Evolutionary conservation across 2,797 vertebrate genomes (phyloP), one percentile per base, ranked within the genome.

Genomic region (Myotis myotis): DNA sequence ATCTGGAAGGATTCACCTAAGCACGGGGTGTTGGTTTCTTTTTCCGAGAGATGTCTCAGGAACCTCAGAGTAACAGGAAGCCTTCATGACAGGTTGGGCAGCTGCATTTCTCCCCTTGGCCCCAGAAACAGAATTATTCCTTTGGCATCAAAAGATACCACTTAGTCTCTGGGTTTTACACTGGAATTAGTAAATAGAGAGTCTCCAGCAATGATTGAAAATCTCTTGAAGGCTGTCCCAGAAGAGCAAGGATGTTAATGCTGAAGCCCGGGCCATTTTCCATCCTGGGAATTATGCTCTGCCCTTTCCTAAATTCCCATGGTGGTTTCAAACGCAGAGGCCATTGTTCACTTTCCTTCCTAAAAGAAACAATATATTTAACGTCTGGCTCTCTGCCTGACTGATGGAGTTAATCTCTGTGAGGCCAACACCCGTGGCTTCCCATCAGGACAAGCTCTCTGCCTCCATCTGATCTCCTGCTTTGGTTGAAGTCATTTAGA

Each of bases 361-460:
- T 93, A 94, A 95, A 49, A 96, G 76, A 23, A 96, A 92, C 55
- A 81, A 82, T 97, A 96, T 80, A 86, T 97, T 97, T 97, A 97
- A 97, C 96, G 84, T 92, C 94, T 97, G 97, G 97, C 95, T 91
- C 72, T 76, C 28, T 71, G 96, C 92, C 53, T 89, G 88, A 62
- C 55, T 90, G 82, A 95, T 90, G 82, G 87, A 83, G 28, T 62
- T 36, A 30, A 95, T 89, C 55, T 82, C 91, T 85, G 20, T 80
- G 87, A 55, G 93, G 96, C 5, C 62, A 97, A 96, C 78, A 94
- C 94, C 90, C 94, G 8, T 82, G 93, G 91, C 97, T 95, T 97
- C 92, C 93, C 87, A 92, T 95, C 96, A 95, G 85, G 82, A 96
- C 87, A 76, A 87, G 93, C 72, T 47, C 53, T 36, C 6, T 2